phyloP scores from a whole-genome alignment of 2,113 vertebrate genomes.

The Caloenas nicobarica region DNA sequence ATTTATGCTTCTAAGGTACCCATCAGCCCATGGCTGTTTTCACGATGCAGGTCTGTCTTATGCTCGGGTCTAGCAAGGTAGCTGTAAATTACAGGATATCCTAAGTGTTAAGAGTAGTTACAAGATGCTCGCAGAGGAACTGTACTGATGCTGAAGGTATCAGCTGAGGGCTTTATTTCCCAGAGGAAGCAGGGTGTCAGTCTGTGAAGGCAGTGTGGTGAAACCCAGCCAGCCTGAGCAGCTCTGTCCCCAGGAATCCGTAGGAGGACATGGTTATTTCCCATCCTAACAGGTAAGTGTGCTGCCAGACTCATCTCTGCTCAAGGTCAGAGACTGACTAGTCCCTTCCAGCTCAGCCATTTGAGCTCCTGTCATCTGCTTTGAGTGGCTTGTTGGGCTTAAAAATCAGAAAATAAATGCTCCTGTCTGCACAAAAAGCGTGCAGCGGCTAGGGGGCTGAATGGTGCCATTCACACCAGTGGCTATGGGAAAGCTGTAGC shows the following conservation, averaged over 20 bases:
- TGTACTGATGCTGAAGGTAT: not conserved
- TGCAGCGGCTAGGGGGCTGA: not conserved
- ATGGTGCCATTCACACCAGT: not conserved
- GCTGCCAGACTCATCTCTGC: not conserved
- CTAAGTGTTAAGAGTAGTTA: not conserved
- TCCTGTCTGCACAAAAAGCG: not conserved
- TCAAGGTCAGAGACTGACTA: conserved; percentile 25
- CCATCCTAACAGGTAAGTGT: conserved; percentile 43
- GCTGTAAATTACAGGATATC: not conserved
- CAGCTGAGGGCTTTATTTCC: conserved; percentile 1
- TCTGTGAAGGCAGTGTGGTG: not conserved
- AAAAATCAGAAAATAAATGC: not conserved
- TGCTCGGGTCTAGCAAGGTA: not conserved
- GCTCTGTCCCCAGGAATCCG: not conserved
- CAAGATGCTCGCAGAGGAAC: not conserved
- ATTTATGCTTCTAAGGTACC: not conserved
- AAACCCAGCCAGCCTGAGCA: not conserved
- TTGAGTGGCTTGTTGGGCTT: not conserved
- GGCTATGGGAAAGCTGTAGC: not conserved
- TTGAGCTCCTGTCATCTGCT: not conserved
- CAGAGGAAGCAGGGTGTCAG: not conserved
- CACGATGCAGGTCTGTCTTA: not conserved
- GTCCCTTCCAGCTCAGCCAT: not conserved
- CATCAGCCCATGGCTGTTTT: not conserved
- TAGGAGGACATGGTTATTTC: conserved; percentile 5